These are phyloP conservation scores for Muscidifurax raptorellus DNA, from an alignment of 1,140 invertebrate genomes.

Conservation along the genomic window DNA sequence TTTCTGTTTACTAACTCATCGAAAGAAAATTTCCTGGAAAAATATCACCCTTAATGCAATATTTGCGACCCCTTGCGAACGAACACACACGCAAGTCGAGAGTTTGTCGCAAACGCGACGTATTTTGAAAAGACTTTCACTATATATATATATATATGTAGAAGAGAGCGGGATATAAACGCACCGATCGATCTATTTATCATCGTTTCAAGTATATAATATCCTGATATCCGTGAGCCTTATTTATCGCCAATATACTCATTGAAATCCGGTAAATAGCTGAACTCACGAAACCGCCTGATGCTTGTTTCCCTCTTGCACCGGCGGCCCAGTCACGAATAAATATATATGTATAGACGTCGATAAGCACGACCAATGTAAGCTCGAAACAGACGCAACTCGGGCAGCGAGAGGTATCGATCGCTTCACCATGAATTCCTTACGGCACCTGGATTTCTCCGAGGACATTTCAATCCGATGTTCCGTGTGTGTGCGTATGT, in stretches of 20 bases:
- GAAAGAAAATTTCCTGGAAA: background rate
- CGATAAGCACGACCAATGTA: no score
- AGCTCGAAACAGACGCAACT: background rate
- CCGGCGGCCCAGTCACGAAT: no score
- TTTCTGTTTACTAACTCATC: background rate
- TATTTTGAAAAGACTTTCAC: background rate
- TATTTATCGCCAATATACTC: background rate
- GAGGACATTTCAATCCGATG: background rate
- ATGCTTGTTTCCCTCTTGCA: background rate
- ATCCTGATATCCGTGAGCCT: background rate
- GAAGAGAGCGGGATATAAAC: no score
- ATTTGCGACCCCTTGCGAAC: background rate
- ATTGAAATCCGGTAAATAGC: background rate
- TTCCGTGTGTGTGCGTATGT: background rate
- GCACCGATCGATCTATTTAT: background rate
- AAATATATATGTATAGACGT: no score
- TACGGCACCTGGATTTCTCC: background rate
- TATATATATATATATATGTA: no score
- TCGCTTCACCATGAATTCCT: background rate
- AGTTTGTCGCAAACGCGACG: background rate
- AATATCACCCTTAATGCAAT: background rate
- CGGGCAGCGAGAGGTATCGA: background rate
- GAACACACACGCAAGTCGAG: background rate
- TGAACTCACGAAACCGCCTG: background rate
- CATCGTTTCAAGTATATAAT: background rate